Evolutionary conservation across 1,140 invertebrate species (phyloP).

Genomic region (Atopsyche davidsoni): DNA sequence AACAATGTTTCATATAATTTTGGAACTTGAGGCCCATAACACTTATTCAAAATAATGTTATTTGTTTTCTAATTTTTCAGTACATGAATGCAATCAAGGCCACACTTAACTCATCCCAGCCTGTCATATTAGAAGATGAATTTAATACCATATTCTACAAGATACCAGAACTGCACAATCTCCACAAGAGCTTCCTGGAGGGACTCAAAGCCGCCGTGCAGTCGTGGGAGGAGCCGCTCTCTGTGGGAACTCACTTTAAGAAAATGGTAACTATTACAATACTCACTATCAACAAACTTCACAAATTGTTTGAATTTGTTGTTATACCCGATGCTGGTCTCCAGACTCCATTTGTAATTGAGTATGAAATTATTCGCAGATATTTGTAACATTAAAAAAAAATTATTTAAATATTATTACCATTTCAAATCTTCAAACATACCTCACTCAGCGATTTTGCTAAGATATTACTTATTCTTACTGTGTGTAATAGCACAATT

Average conservation of each 20-base stretch:
- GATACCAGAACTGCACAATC: slow-evolving; percentile 76
- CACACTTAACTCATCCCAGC: slow-evolving; percentile 79
- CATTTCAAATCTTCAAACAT: too few species aligned
- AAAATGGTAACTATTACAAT: slow-evolving; percentile 48
- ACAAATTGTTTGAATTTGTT: too few species aligned
- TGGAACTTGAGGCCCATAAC: neutral
- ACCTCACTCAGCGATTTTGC: too few species aligned
- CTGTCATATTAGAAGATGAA: slow-evolving; percentile 82
- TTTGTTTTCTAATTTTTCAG: slow-evolving; percentile 44
- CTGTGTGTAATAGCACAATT: too few species aligned
- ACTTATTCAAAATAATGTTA: slow-evolving; percentile 9
- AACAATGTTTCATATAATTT: neutral
- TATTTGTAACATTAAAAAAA: too few species aligned
- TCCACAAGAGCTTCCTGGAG: slow-evolving; percentile 77
- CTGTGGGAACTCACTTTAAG: slow-evolving; percentile 77
- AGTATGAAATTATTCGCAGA: too few species aligned
- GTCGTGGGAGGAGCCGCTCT: slow-evolving; percentile 61
- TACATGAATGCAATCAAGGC: slow-evolving; percentile 91
- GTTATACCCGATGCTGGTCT: too few species aligned
- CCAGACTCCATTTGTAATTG: too few species aligned
- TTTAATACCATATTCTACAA: slow-evolving; percentile 89
- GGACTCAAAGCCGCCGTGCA: slow-evolving; percentile 64
- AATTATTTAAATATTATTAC: too few species aligned
- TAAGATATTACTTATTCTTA: too few species aligned
- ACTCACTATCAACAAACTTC: too few species aligned